phyloP scores from a whole-genome alignment of 2,888 invertebrate species.

The Ariolimax columbianus region DNA sequence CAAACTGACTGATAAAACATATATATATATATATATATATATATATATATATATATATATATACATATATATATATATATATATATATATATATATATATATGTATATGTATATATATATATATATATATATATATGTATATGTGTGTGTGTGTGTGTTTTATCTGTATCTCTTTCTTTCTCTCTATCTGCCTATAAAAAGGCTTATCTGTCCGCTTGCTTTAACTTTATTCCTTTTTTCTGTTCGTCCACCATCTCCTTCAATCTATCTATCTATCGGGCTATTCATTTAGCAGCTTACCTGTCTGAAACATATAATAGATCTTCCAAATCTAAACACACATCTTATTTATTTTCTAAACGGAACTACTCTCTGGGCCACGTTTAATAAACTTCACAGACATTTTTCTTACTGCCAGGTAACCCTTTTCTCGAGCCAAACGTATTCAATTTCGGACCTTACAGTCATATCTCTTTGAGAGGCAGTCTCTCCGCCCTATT shows the following conservation, averaged over 20 bases:
- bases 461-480: no score
- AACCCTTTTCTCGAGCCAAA: no score
- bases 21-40: conserved; percentile 7
- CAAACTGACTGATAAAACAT: neutral
- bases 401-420: no score
- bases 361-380: no score
- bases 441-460: no score
- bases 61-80: neutral
- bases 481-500: neutral
- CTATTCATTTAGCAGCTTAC: neutral
- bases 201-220: neutral
- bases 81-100: neutral
- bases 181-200: neutral
- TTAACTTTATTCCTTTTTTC: neutral
- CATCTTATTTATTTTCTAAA: no score
- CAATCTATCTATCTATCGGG: neutral
- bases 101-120: neutral
- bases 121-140: neutral
- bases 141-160: neutral
- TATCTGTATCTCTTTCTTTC: neutral
- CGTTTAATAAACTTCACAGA: no score
- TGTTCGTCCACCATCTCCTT: neutral
- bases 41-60: neutral
- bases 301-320: neutral
- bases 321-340: neutral